A percentile compares a stretch with the other conserved stretches of the same genome.
phyloP scores from a whole-genome alignment of 1,140 invertebrate species.

The Drosophila fuyamai region DNA sequence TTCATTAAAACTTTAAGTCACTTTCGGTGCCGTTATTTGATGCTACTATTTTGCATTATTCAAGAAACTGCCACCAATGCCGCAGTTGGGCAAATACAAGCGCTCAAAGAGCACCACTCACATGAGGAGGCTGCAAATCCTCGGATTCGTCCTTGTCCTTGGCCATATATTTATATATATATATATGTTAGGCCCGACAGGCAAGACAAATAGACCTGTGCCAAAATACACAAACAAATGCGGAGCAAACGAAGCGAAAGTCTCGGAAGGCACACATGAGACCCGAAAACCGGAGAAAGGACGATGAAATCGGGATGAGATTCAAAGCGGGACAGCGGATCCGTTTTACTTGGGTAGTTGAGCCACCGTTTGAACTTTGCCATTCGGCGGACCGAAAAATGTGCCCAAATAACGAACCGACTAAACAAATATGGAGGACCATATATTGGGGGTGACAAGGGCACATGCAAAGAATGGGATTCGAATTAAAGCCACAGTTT shows the following conservation, averaged over 20 bases:
- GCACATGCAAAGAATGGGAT: conserved; percentile 11
- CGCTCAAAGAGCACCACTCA: conserved; percentile 14
- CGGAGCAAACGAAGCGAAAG: conserved; percentile 51
- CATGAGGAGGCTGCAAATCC: conserved; percentile 39
- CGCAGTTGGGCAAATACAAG: conserved; percentile 60
- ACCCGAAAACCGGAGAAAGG: conserved; percentile 35
- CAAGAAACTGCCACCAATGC: conserved; percentile 57
- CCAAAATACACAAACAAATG: conserved; percentile 45
- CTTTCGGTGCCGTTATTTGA: conserved; percentile 73
- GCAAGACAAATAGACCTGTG: conserved; percentile 69
- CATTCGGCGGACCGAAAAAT: conserved; percentile 28
- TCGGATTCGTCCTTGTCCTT: conserved; percentile 42
- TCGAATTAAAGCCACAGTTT: conserved; percentile 64
- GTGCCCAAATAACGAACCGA: conserved; percentile 2
- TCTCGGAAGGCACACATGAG: conserved; percentile 41
- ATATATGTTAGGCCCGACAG: conserved; percentile 45
- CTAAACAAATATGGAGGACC: conserved; percentile 27
- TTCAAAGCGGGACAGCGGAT: conserved; percentile 7
- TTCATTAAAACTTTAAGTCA: conserved; percentile 83
- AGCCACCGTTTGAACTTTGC: conserved; percentile 61
- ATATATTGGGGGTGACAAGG: conserved; percentile 29
- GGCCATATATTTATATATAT: conserved; percentile 2
- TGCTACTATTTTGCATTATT: conserved; percentile 79
- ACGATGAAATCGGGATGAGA: conserved; percentile 6
- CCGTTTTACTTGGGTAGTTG: conserved; percentile 41